A percentile compares a stretch with the other conserved stretches of the same genome.
These are phyloP conservation scores for Ceuthmochares aereus DNA, from an alignment of 2,113 vertebrate species.

Conservation along the genomic window DNA sequence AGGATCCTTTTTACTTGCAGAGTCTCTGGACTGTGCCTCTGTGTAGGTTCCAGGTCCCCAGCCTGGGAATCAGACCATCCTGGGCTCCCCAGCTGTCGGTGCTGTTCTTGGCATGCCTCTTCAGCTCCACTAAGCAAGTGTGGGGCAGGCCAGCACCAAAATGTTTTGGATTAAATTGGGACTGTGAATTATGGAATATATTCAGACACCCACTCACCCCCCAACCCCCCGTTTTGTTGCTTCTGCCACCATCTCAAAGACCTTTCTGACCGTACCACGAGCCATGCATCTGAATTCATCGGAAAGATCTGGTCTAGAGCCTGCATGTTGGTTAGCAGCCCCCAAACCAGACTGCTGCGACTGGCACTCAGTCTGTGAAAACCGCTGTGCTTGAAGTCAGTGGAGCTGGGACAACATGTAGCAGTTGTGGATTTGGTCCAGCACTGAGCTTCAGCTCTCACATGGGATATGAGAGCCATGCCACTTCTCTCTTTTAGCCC, in stretches of 20 bases:
- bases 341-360: background rate
- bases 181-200: background rate
- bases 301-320: background rate
- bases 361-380: background rate
- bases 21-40: background rate
- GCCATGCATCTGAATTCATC: background rate
- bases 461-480: background rate
- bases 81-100: background rate
- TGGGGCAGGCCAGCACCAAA: background rate
- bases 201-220: background rate
- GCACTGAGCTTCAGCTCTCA: background rate
- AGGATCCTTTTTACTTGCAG: background rate
- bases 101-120: background rate
- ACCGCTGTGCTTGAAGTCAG: accelerated
- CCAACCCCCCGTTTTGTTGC: background rate
- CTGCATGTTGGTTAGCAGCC: background rate
- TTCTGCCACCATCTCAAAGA: background rate
- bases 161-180: constrained; percentile 24
- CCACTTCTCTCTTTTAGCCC: background rate
- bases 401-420: accelerated
- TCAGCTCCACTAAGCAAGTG: background rate
- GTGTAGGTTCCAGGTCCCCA: background rate
- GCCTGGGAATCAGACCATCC: background rate
- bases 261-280: background rate
- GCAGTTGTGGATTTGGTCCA: background rate